These are phyloP conservation scores for Valencia hispanica DNA, from an alignment of 2,797 vertebrate species.

Conservation along the genomic window DNA sequence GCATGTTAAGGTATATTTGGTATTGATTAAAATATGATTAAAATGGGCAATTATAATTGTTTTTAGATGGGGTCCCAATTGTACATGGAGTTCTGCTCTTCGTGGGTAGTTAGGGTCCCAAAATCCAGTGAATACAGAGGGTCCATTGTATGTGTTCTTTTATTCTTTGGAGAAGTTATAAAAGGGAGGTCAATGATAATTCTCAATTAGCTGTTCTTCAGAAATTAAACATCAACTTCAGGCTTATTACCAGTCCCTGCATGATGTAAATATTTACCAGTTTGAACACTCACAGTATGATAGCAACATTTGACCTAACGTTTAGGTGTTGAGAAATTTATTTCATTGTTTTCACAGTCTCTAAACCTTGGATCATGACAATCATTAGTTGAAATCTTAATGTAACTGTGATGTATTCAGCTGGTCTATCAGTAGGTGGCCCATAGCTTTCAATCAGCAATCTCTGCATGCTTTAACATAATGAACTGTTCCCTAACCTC, in stretches of 20 bases:
- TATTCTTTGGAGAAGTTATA: slow-evolving; percentile 40
- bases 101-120: no score
- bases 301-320: not conserved
- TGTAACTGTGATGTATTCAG: slow-evolving; percentile 9
- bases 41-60: not conserved
- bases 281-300: slow-evolving; percentile 2
- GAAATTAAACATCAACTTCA: slow-evolving; percentile 27
- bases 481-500: slow-evolving; percentile 9
- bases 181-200: slow-evolving; percentile 42
- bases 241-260: slow-evolving; percentile 2
- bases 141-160: slow-evolving; percentile 14
- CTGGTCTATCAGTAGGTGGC: slow-evolving; percentile 1
- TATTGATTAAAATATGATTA: not conserved
- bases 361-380: slow-evolving; percentile 5
- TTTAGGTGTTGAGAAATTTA: not conserved
- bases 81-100: not conserved
- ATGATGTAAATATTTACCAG: slow-evolving; percentile 7
- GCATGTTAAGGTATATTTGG: not conserved
- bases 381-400: not conserved
- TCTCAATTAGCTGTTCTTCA: slow-evolving; percentile 26
- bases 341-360: not conserved
- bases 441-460: slow-evolving; percentile 2
- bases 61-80: not conserved
- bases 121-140: no score
- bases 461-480: slow-evolving; percentile 19